Conservation (phyloP, 1,140 invertebrate genomes). For the Portunus trituberculatus region DNA sequence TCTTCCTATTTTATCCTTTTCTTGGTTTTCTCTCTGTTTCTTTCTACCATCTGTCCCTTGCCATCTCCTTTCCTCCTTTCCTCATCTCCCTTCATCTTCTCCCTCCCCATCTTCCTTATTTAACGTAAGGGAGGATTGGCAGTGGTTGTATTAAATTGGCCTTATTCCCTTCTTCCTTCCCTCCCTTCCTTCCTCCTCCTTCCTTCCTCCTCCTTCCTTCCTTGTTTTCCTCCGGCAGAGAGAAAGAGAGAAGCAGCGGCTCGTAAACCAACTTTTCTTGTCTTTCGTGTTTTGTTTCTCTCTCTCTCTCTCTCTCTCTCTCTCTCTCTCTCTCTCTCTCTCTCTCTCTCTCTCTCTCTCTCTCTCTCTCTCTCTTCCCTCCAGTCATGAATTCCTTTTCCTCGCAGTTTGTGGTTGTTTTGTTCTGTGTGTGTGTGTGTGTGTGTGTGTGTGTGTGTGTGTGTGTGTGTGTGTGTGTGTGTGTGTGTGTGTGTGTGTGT, state of each 20-base stretch:
- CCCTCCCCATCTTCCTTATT: not conserved
- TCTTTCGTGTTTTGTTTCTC: too few species aligned
- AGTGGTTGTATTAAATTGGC: not conserved
- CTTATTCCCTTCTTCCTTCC: not conserved
- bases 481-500: not conserved
- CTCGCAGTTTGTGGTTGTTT: not conserved
- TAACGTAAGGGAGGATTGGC: not conserved
- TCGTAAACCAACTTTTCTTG: too few species aligned
- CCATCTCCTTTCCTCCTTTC: not conserved
- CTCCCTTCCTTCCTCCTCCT: not conserved
- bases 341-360: slow-evolving; percentile 11
- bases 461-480: not conserved
- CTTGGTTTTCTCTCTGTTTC: too few species aligned
- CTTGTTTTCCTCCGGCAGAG: not conserved
- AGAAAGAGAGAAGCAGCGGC: too few species aligned
- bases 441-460: not conserved
- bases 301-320: too few species aligned
- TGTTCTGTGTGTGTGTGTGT: not conserved
- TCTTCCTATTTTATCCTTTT: too few species aligned
- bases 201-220: not conserved
- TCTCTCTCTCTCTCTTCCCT: not conserved
- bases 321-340: not conserved
- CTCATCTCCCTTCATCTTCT: not conserved
- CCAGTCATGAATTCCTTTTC: not conserved
- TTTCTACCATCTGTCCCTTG: not conserved